phyloP scores from a whole-genome alignment of 2,888 invertebrate genomes.

The Dryococelus australis region DNA sequence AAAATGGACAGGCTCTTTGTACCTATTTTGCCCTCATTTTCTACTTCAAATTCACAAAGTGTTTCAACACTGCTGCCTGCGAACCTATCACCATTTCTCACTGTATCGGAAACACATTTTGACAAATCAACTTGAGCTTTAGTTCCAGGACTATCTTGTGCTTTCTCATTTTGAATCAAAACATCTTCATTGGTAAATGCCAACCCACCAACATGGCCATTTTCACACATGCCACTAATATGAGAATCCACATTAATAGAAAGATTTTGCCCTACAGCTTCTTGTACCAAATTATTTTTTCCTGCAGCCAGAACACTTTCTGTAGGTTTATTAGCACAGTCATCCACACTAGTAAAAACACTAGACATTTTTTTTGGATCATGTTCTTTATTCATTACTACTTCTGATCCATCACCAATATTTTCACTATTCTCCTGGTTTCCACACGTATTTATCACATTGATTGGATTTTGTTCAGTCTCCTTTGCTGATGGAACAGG shows the following conservation, averaged over 20 bases:
- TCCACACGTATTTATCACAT: not conserved
- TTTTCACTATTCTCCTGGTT: not conserved
- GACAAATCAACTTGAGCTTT: not conserved
- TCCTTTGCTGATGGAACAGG: not conserved
- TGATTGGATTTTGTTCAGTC: not conserved
- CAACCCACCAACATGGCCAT: not conserved
- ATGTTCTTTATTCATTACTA: not conserved
- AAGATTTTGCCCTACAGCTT: not conserved
- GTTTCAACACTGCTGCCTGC: not conserved
- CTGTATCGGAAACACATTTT: not conserved
- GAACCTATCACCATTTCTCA: not conserved
- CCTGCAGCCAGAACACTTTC: not conserved
- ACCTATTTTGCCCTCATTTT: not conserved
- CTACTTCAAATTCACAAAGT: constrained; percentile 34
- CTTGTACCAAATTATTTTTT: not conserved
- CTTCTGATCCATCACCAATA: not conserved
- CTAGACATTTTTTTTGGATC: not conserved
- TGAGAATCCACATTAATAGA: not conserved
- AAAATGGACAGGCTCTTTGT: constrained; percentile 25
- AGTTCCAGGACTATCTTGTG: not conserved
- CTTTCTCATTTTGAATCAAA: not conserved
- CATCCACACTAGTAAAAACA: not conserved
- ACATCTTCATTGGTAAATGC: too few relatives aligned
- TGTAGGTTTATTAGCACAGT: not conserved
- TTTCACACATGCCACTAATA: not conserved